Conservation (phyloP, 2,797 vertebrate species). For the Thaleichthys pacificus region DNA sequence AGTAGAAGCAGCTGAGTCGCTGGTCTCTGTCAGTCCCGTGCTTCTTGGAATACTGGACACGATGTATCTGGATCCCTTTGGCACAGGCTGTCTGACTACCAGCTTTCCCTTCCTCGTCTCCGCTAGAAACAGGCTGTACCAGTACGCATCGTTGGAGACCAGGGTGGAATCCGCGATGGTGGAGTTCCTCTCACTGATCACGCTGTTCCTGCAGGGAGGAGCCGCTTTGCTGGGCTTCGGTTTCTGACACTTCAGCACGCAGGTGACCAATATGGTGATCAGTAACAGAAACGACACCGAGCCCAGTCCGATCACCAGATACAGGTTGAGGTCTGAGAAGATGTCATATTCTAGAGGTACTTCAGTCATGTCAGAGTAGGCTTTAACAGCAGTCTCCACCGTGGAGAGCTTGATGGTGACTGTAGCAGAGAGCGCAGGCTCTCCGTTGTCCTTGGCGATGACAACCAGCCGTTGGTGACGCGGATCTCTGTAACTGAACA, state of each 20-base stretch:
- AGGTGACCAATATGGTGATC: conserved; percentile 61
- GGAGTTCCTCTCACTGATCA: conserved; percentile 63
- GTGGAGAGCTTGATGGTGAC: conserved; percentile 69
- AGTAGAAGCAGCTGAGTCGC: conserved; percentile 66
- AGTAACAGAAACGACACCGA: conserved; percentile 69
- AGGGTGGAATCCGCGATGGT: conserved; percentile 57
- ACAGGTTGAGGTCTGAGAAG: conserved; percentile 66
- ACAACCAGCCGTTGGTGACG: conserved; percentile 63
- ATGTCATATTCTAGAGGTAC: conserved; percentile 62
- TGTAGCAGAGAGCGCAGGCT: conserved; percentile 67
- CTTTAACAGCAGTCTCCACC: conserved; percentile 62
- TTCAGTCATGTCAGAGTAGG: conserved; percentile 66
- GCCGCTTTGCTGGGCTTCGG: conserved; percentile 50
- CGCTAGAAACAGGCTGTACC: conserved; percentile 61
- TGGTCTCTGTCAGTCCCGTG: conserved; percentile 64
- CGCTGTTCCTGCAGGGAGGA: conserved; percentile 63
- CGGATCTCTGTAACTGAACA: conserved; percentile 72
- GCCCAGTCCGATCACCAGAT: conserved; percentile 66
- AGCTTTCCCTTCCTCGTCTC: conserved; percentile 61
- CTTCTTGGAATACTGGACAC: conserved; percentile 68
- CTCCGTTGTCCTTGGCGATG: conserved; percentile 66
- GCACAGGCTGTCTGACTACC: conserved; percentile 59
- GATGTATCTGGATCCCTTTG: conserved; percentile 65
- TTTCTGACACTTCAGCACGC: conserved; percentile 66
- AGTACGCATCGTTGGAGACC: conserved; percentile 66